Evolutionary conservation across 2,888 invertebrate genomes (phyloP), one percentile per base, ranked within the genome.

Genomic region (Cyrtodaria siliqua): DNA sequence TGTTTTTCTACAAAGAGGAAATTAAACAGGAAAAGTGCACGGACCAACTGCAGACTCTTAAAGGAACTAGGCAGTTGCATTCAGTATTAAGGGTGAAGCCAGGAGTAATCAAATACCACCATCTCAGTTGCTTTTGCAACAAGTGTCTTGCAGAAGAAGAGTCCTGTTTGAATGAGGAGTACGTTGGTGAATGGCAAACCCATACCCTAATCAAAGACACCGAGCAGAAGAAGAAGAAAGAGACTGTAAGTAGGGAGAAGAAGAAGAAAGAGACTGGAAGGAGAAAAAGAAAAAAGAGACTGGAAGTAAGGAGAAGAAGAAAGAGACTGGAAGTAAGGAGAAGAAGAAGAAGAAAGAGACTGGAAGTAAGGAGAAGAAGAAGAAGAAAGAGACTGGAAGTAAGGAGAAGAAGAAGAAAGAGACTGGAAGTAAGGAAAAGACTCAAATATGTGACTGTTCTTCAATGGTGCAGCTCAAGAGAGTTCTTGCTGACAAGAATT

Each of bases 91-190:
- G 61, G 14, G 69, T 72, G n/a, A 40, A 42, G 18, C 60, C 72
- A n/a, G 68, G 68, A 33, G 40, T 50, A 18, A 66, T 66, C 1
- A 12, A 64, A 69, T 27, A 23, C 23, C 27, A 57, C 2, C 9
- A 47, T 55, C 42, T 78, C 40, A 69, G 64, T 55, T 78, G 77
- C 33, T 72, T 72, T 38, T 71, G 71, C 29, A 47, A 56, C 18
- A 42, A 9, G 18, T 62, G 61, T 62, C 26, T 47, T 6, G 52
- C 24, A 18, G 53, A 42, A 12, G 27, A 53, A 38, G 52, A 23
- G 24, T 20, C 42, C 16, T 53, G 68, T 33, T 38, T 6, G n/a
- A 69, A 62, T 61, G 33, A 29, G 23, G 14, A 40, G 24, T 49
- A n/a, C n/a, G 52, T 52, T 50, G 50, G 52, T n/a, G 52, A 50